phyloP scores from a whole-genome alignment of 2,888 invertebrate genomes.

The Acanthosepion esculentum region DNA sequence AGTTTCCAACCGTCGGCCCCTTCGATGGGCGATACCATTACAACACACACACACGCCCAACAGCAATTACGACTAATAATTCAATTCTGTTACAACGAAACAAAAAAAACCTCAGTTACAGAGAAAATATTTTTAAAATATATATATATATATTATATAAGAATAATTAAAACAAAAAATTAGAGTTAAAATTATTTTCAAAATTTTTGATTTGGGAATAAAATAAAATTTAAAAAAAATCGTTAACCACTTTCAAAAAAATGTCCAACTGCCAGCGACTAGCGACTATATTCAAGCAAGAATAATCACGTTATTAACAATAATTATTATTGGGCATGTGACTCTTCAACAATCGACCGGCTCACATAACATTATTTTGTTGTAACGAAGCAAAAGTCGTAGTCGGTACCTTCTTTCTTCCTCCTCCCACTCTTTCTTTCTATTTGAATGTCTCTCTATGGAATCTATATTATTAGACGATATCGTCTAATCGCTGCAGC shows the following conservation, averaged over 20 bases:
- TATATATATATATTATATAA: too few species aligned
- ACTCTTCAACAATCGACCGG: not conserved
- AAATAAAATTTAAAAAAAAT: too few species aligned
- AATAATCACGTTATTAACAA: not conserved
- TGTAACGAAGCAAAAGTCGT: not conserved
- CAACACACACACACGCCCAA: not conserved
- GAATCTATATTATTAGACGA: not conserved
- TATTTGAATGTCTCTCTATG: not conserved
- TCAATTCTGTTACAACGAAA: too few species aligned
- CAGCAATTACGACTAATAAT: too few species aligned
- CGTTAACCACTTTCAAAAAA: too few species aligned
- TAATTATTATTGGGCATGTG: not conserved
- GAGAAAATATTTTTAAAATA: too few species aligned
- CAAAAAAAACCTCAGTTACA: too few species aligned
- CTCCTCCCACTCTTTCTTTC: not conserved
- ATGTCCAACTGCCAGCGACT: too few species aligned
- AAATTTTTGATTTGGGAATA: too few species aligned
- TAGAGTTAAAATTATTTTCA: too few species aligned
- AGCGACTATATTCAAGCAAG: too few species aligned
- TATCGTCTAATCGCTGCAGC: not conserved
- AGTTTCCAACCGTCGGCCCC: slow-evolving; percentile 25
- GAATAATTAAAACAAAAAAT: too few species aligned
- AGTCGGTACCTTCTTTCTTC: not conserved
- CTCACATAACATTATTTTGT: not conserved
- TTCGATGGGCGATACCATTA: slow-evolving; percentile 43